Conservation (phyloP, 2,113 vertebrate species). For the Cranoglanis bouderius region DNA sequence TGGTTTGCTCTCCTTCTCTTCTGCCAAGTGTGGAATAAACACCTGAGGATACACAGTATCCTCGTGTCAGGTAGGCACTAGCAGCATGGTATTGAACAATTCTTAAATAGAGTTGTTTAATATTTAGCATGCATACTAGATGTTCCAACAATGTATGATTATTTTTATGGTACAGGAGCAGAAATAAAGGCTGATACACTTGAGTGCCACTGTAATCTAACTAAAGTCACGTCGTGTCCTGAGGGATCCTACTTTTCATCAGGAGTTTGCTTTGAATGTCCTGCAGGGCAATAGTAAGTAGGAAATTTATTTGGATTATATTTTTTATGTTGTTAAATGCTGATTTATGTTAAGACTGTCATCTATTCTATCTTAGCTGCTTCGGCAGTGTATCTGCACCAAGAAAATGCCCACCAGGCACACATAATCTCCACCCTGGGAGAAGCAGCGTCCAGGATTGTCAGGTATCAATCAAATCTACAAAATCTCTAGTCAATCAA, state of each 20-base stretch:
- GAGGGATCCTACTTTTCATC: constrained; percentile 71
- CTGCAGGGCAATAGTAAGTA: constrained; percentile 80
- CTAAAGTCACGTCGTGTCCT: constrained; percentile 66
- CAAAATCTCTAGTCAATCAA: not conserved
- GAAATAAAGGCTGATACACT: constrained; percentile 37
- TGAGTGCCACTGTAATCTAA: constrained; percentile 56
- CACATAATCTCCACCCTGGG: constrained; percentile 71
- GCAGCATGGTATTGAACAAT: not conserved
- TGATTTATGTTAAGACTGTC: not conserved
- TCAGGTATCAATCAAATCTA: constrained; percentile 69
- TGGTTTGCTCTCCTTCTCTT: constrained; percentile 49
- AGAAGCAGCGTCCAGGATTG: constrained; percentile 69
- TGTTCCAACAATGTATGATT: not conserved
- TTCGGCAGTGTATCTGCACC: constrained; percentile 70
- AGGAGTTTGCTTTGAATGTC: constrained; percentile 79
- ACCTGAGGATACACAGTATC: constrained; percentile 49
- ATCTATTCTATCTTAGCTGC: constrained; percentile 68
- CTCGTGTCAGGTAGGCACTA: constrained; percentile 65
- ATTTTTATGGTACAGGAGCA: constrained; percentile 2
- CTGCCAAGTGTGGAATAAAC: constrained; percentile 51
- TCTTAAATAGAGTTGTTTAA: not conserved
- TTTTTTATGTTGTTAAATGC: constrained; percentile 13
- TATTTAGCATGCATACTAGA: not conserved
- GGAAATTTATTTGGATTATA: not conserved
- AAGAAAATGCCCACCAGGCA: constrained; percentile 72